Conservation (phyloP, 2,113 vertebrate species). For the Syngnathus scovelli region DNA sequence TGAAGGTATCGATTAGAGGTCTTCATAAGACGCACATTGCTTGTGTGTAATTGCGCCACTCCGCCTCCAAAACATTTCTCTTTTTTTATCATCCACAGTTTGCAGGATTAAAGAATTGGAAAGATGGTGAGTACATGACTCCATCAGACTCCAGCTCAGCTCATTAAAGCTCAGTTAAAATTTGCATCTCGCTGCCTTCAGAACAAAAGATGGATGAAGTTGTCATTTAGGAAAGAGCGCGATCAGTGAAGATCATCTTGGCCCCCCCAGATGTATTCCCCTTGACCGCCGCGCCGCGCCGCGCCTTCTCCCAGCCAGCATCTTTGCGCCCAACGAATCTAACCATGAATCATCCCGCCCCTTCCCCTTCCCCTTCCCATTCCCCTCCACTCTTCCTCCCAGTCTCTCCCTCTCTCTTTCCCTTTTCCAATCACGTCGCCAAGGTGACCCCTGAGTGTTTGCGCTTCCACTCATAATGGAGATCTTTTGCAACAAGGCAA, state of each 20-base stretch:
- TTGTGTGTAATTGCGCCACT: conserved; percentile 15
- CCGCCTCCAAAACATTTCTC: neutral
- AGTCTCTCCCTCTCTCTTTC: conserved; percentile 11
- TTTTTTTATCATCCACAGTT: neutral
- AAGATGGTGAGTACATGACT: too few species aligned
- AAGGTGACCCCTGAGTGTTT: conserved; percentile 57
- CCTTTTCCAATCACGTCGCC: conserved; percentile 28
- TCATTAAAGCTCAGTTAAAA: neutral
- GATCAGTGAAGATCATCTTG: conserved; percentile 24
- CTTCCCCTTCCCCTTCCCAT: neutral
- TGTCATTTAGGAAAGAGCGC: conserved; percentile 19
- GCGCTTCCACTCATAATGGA: conserved; percentile 28
- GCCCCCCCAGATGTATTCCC: conserved; percentile 15
- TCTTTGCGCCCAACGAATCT: conserved; percentile 11
- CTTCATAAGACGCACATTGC: conserved; percentile 23
- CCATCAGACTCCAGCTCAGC: neutral
- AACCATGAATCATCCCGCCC: conserved; percentile 26
- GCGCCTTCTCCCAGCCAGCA: conserved; percentile 14
- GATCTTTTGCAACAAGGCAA: conserved; percentile 1
- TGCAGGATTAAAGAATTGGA: too few species aligned
- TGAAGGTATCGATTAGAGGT: conserved; percentile 41
- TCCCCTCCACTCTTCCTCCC: conserved; percentile 1
- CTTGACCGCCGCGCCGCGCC: conserved; percentile 9
- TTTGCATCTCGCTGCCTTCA: conserved; percentile 3
- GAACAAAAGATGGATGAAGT: conserved; percentile 31